Evolutionary conservation across 2,888 invertebrate species (phyloP), one percentile per base, ranked within the genome.

Genomic region (Hoplodrina blanda): DNA sequence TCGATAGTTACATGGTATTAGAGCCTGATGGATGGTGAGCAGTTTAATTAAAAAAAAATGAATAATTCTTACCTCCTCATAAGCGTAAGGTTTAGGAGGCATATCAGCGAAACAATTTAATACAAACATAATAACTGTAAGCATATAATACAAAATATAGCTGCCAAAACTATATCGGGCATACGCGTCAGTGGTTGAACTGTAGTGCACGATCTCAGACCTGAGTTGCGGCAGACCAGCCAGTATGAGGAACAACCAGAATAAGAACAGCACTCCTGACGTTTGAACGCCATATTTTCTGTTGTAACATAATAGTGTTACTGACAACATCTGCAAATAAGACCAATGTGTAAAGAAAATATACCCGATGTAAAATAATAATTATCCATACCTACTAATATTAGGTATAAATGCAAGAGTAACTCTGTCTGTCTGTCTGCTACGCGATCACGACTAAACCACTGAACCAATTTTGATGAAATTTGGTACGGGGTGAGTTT

Each of bases 251-350:
- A 98, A 89, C 19, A 99, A 96, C 99, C 99, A 99, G 93, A 99
- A 99, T 73, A 98, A 92, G 92, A 99, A 99, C 79, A 98, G 95
- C 62, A 98, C 96, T 7, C 99, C 99, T 6, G 99, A 99, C 10
- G 98, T 98, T 86, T 98, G 97, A 83, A 98, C 96, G 13, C 99
- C 99, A 95, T 97, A 97, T 89, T 97, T 97, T 84, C 97, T 97
- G 91, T 99, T 99, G 88, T 97, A 97, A 83, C 97, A 96, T 77
- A 98, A 93, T 72, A 99, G 94, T n/a, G 97, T 92, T 52, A 96
- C 96, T 68, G 97, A 96, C 83, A 98, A 93, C 68, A 96, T 91
- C 99, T 99, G 96, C 67, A 90, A 92, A 66, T 30, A 2, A 76
- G 10, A 65, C 3, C 10, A 50, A 25, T 17, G 25, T 37, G 54